Conservation (phyloP, 2,113 vertebrate genomes). For the Telmatochromis sp. region DNA sequence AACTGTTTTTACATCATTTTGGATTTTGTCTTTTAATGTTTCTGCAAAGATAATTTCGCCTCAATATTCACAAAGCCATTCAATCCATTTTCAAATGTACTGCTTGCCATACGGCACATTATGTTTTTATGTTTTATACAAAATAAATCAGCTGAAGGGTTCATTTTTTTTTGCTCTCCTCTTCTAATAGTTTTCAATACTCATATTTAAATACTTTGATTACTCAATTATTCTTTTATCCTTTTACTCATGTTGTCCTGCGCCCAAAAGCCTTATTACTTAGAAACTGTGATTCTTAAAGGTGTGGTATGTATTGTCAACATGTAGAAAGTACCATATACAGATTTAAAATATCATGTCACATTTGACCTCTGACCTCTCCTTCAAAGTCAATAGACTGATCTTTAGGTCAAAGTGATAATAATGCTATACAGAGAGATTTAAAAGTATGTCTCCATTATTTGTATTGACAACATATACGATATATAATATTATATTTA, state of each 20-base stretch:
- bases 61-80: neutral
- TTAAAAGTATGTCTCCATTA: neutral
- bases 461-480: neutral
- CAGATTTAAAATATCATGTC: neutral
- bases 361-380: neutral
- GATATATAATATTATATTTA: neutral
- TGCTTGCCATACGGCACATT: neutral
- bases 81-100: neutral
- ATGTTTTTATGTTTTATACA: neutral
- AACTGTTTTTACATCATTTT: neutral
- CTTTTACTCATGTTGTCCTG: neutral
- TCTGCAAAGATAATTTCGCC: accelerated
- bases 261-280: accelerated
- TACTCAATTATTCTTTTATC: neutral
- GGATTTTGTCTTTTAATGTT: accelerated
- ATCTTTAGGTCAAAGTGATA: accelerated
- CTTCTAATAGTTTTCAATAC: neutral
- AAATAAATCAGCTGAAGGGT: neutral
- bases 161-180: neutral
- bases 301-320: neutral
- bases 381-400: neutral
- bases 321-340: neutral
- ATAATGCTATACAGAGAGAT: neutral
- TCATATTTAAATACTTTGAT: neutral
- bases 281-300: neutral